Percentiles rank a stretch among this genome's conserved stretches.
These are phyloP conservation scores for Aporrectodea caliginosa DNA, from an alignment of 1,140 invertebrate species.

Conservation along the genomic window DNA sequence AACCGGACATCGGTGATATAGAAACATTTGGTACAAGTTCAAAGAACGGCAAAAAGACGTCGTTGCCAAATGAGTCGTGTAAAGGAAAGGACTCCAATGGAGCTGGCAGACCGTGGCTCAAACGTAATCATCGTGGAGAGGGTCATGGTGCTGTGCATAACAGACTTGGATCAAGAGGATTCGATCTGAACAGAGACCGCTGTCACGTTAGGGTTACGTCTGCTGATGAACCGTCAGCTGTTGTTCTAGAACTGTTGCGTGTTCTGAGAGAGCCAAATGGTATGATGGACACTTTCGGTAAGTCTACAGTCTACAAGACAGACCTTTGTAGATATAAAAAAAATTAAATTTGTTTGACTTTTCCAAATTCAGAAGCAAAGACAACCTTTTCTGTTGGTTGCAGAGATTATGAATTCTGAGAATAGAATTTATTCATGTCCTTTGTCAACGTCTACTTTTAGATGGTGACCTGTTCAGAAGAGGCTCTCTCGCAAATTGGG, in stretches of 20 bases:
- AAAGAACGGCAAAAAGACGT: no score
- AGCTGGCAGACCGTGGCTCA: background rate
- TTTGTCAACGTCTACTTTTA: no score
- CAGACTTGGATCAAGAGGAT: background rate
- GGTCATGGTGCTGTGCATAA: background rate
- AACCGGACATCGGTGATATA: background rate
- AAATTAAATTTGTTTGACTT: no score
- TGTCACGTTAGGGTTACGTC: background rate
- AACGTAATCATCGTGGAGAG: background rate
- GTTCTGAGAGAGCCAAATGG: background rate
- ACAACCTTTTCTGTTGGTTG: no score
- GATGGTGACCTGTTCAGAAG: no score
- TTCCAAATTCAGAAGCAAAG: no score
- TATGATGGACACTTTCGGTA: background rate
- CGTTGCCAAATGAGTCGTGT: no score
- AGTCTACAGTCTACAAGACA: no score
- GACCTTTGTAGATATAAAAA: no score
- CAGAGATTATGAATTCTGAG: no score
- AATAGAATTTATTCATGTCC: no score
- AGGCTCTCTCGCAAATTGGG: no score
- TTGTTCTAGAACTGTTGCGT: background rate
- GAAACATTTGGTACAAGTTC: background rate
- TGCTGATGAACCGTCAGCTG: background rate
- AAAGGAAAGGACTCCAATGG: background rate
- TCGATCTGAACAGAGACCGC: background rate